Conservation (phyloP, 2,888 invertebrate genomes). For the Papilio gigon region DNA sequence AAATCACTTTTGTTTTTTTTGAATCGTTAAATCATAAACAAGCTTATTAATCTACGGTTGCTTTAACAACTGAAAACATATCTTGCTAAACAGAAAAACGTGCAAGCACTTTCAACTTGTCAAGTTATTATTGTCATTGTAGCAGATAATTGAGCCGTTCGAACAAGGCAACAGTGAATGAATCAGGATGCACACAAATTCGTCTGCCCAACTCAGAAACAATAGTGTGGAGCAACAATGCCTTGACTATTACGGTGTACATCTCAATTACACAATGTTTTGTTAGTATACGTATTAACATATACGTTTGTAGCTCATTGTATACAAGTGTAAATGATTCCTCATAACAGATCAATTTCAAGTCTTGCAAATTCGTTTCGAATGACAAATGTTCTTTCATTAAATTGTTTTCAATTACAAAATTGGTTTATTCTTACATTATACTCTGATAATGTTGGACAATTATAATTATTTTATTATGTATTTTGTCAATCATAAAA, state of each 20-base stretch:
- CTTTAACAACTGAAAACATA: neutral
- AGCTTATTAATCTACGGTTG: neutral
- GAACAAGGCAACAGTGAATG: slow-evolving; percentile 14
- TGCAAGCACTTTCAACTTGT: neutral
- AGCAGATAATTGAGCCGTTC: slow-evolving; percentile 6
- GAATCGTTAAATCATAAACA: neutral
- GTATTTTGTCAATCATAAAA: no score
- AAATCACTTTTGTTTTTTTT: neutral
- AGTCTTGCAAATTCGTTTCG: neutral
- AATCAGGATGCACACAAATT: slow-evolving; percentile 23
- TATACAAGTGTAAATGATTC: neutral
- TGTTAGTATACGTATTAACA: slow-evolving; percentile 8
- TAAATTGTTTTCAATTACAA: neutral
- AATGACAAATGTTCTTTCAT: neutral
- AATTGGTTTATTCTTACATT: neutral
- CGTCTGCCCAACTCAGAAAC: slow-evolving; percentile 19
- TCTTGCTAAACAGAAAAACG: neutral
- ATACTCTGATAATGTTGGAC: no score
- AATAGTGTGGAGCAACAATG: slow-evolving; percentile 23
- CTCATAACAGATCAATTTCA: neutral
- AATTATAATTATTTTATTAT: no score
- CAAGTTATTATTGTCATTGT: slow-evolving; percentile 12
- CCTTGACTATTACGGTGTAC: slow-evolving; percentile 12
- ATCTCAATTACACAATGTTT: slow-evolving; percentile 22
- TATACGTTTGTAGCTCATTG: slow-evolving; percentile 2